Evolutionary conservation across 2,797 vertebrate species (phyloP).

Genomic region (Eidolon dupreanum): DNA sequence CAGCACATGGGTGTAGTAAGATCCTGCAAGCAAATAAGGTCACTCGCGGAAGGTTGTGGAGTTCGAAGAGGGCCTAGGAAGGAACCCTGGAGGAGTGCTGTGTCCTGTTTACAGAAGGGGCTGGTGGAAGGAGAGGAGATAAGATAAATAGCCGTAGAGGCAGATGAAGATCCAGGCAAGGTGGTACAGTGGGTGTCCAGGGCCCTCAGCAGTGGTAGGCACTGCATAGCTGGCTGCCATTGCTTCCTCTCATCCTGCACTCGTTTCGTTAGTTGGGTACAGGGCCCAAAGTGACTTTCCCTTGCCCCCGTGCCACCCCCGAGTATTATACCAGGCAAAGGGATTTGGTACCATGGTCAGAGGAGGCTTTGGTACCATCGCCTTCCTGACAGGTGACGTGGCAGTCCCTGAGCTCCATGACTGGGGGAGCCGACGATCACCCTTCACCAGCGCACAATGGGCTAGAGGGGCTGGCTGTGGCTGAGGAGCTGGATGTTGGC

Average conservation of each 20-base stretch:
- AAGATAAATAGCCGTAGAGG: neutral
- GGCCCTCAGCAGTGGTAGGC: neutral
- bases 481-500: neutral
- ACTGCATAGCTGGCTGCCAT: fast-evolving
- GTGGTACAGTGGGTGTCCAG: fast-evolving
- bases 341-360: neutral
- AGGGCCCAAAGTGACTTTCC: neutral
- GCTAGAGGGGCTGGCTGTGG: neutral
- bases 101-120: fast-evolving
- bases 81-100: neutral
- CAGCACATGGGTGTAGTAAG: neutral
- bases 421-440: no score
- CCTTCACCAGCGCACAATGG: neutral
- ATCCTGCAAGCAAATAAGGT: neutral
- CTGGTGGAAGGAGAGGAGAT: neutral
- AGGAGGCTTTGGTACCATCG: neutral
- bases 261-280: neutral
- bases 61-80: neutral
- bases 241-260: neutral
- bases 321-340: neutral
- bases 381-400: neutral
- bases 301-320: neutral
- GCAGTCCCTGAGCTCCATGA: neutral
- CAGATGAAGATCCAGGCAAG: neutral
- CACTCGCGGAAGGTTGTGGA: neutral